These are phyloP conservation scores for Eclectus roratus DNA, from an alignment of 2,113 vertebrate species.

Conservation along the genomic window DNA sequence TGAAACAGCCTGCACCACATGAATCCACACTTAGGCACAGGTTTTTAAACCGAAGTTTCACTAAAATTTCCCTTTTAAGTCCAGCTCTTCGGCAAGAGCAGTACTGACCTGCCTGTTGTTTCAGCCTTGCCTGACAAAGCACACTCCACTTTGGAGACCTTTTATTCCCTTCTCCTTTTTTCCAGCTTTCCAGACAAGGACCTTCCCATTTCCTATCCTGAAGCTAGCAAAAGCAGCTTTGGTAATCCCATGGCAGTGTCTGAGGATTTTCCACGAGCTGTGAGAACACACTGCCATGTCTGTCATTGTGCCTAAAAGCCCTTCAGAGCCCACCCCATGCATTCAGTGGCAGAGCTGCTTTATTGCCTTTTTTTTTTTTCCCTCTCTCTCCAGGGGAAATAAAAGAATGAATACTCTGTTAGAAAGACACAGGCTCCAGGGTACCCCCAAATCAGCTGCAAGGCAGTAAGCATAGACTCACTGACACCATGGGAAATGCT, in stretches of 20 bases:
- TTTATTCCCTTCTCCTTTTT: neutral
- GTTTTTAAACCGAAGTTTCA: neutral
- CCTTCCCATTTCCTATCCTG: fast-evolving
- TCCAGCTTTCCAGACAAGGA: neutral
- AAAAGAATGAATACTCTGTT: neutral
- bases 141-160: fast-evolving
- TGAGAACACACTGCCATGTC: neutral
- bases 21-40: fast-evolving
- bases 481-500: neutral
- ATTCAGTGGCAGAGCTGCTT: neutral
- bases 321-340: fast-evolving
- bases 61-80: neutral
- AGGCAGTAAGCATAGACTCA: neutral
- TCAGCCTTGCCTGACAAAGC: neutral
- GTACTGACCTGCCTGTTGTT: too few species aligned
- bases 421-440: neutral
- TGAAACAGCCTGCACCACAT: fast-evolving
- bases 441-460: neutral
- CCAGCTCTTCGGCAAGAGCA: neutral
- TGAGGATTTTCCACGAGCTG: neutral
- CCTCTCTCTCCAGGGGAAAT: neutral
- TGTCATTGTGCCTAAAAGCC: neutral
- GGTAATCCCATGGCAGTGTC: fast-evolving
- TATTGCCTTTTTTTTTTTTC: fast-evolving
- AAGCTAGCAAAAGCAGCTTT: neutral